Evolutionary conservation across 2,113 vertebrate species (phyloP).

Genomic region (Gadus macrocephalus): DNA sequence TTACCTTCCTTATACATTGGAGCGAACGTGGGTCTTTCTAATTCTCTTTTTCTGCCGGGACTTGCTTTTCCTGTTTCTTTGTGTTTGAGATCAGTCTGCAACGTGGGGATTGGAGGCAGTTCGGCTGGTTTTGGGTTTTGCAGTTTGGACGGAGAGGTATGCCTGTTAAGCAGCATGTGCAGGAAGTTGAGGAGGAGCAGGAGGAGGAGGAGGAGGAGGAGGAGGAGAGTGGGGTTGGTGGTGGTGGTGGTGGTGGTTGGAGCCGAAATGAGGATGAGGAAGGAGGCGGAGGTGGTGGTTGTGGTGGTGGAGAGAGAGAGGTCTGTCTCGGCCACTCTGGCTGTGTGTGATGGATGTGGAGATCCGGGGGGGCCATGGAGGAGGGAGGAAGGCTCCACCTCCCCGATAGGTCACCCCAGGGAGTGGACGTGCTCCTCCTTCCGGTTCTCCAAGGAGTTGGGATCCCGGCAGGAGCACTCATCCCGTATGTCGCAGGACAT

Average conservation of each 20-base stretch:
- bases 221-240: conserved; percentile 44
- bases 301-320: conserved; percentile 38
- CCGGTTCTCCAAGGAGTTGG: conserved; percentile 85
- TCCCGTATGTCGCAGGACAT: conserved; percentile 90
- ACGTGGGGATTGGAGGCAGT: conserved; percentile 70
- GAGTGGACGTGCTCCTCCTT: conserved; percentile 77
- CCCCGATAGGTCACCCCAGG: conserved; percentile 77
- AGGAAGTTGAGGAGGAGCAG: conserved; percentile 52
- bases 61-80: background rate
- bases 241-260: background rate
- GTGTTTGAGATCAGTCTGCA: conserved; percentile 45
- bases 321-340: conserved; percentile 70
- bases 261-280: conserved; percentile 51
- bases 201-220: conserved; percentile 18
- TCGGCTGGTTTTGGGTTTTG: conserved; percentile 76
- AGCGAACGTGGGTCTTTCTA: too few species aligned
- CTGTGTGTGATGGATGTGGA: conserved; percentile 60
- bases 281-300: conserved; percentile 40
- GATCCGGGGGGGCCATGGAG: conserved; percentile 16
- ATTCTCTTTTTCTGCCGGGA: too few species aligned
- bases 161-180: conserved; percentile 78
- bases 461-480: conserved; percentile 93
- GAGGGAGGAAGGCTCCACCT: conserved; percentile 17
- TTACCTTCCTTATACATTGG: too few species aligned
- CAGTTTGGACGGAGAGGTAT: conserved; percentile 73